phyloP scores from a whole-genome alignment of 64 coral and sea anemone genomes.

The Pocillopora damicornis region DNA sequence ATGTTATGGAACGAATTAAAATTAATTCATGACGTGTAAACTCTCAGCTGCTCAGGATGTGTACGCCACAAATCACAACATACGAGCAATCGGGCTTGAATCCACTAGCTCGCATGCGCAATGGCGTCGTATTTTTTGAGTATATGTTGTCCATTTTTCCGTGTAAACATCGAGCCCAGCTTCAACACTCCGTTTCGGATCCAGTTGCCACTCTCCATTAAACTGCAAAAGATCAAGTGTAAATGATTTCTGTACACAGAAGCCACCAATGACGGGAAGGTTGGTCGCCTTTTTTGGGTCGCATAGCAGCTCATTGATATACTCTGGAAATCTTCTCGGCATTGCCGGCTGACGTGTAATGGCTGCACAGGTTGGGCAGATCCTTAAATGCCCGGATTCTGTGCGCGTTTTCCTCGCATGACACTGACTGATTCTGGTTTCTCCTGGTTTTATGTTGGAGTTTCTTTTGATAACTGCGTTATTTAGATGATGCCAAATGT shows the following conservation, averaged over 20 bases:
- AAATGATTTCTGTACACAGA: constrained; percentile 6
- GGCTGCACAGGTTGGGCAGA: not conserved
- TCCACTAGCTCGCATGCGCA: constrained; percentile 4
- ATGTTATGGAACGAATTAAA: too few species aligned
- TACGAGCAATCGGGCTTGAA: not conserved
- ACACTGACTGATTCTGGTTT: not conserved
- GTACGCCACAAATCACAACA: not conserved
- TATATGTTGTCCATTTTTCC: constrained; percentile 6
- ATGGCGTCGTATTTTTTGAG: constrained; percentile 5
- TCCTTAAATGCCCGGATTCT: not conserved
- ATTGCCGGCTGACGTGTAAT: not conserved
- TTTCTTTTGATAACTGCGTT: not conserved
- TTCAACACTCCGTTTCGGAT: not conserved
- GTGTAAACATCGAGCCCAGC: constrained; percentile 19
- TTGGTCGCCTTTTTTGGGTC: not conserved
- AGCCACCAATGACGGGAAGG: not conserved
- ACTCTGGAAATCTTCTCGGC: not conserved
- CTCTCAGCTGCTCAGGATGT: too few species aligned
- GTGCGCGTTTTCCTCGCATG: not conserved
- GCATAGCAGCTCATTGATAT: constrained; percentile 3
- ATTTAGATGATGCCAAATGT: not conserved
- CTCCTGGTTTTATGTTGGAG: not conserved
- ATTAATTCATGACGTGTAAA: too few species aligned
- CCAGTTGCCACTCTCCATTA: not conserved
- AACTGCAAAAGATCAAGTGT: not conserved